Evolutionary conservation across 2,113 vertebrate species (phyloP).

Genomic region (Okapia johnstoni): DNA sequence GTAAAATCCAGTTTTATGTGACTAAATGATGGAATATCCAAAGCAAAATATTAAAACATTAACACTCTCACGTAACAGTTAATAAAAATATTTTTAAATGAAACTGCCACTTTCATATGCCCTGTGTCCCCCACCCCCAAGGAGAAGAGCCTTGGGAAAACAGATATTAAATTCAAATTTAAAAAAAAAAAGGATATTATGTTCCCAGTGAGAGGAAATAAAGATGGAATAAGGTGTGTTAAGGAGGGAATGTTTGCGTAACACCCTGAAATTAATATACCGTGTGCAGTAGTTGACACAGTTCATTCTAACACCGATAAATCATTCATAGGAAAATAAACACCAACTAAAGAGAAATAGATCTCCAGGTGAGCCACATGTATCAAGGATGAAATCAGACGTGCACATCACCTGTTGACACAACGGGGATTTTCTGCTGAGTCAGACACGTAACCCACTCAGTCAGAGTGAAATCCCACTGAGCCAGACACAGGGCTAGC

Average conservation of each 20-base stretch:
- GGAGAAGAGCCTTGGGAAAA: background rate
- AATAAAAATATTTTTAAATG: background rate
- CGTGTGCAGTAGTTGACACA: conserved; percentile 50
- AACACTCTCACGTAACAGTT: background rate
- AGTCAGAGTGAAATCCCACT: conserved; percentile 47
- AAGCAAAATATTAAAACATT: background rate
- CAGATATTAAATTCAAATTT: conserved; percentile 36
- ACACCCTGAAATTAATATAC: conserved; percentile 54
- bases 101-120: background rate
- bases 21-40: background rate
- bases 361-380: background rate
- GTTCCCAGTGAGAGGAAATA: conserved; percentile 39
- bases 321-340: conserved; percentile 73
- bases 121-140: background rate
- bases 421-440: conserved; percentile 71
- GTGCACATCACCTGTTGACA: conserved; percentile 67
- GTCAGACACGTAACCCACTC: conserved; percentile 62
- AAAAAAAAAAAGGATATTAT: background rate
- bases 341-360: conserved; percentile 41
- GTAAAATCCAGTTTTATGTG: background rate
- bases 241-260: conserved; percentile 52
- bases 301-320: conserved; percentile 65
- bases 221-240: conserved; percentile 41
- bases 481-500: conserved; percentile 12
- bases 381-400: conserved; percentile 51